Conservation (phyloP, 2,113 vertebrate species). For the Callipepla squamata region DNA sequence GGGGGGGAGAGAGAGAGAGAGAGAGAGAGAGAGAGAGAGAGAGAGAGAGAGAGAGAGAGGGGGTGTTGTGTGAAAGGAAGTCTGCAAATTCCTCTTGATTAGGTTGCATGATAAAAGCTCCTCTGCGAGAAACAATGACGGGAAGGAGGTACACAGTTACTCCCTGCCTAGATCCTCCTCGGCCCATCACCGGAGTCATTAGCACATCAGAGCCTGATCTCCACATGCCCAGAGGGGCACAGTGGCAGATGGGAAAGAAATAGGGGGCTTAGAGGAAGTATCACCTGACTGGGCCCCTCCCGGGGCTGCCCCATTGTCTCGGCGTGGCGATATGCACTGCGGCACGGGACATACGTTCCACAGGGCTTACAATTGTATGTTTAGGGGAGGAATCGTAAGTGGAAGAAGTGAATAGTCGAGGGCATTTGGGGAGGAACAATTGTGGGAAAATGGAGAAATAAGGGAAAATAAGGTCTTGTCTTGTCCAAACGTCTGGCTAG, state of each 20-base stretch:
- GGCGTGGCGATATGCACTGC: fast-evolving
- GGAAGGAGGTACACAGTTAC: neutral
- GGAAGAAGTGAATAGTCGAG: neutral
- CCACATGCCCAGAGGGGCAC: neutral
- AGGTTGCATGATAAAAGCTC: neutral
- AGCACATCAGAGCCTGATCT: conserved; percentile 37
- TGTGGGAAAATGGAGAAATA: neutral
- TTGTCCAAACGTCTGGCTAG: neutral
- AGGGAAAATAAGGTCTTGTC: neutral
- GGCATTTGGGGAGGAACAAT: neutral
- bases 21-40: neutral
- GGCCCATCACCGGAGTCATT: neutral
- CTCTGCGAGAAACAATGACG: neutral
- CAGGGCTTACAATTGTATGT: neutral
- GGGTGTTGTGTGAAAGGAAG: neutral
- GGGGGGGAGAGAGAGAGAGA: too few relatives aligned
- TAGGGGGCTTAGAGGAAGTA: neutral
- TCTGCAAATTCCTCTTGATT: neutral
- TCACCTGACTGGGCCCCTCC: neutral
- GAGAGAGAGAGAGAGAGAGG: neutral
- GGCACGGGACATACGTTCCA: neutral
- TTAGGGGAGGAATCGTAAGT: neutral
- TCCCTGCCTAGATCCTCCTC: neutral
- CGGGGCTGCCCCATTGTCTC: neutral
- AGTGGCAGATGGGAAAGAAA: neutral